Percentiles rank a stretch among this genome's conserved stretches.
Evolutionary conservation across 1,140 invertebrate genomes (phyloP).

Genomic region (Neodiprion fabricii): DNA sequence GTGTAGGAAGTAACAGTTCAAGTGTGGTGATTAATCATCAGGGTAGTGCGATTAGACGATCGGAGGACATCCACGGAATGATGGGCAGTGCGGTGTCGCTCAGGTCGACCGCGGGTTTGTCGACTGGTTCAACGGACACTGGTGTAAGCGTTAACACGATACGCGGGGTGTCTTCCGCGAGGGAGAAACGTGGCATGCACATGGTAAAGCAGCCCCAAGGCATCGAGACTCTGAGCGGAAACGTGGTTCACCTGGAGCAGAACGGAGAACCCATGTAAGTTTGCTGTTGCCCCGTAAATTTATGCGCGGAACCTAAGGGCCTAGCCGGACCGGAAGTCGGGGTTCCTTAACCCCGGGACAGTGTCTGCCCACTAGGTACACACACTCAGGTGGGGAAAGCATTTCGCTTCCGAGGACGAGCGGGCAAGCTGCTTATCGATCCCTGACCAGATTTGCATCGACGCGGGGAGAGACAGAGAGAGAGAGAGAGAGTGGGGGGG

Average conservation of each 20-base stretch:
- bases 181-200: slow-evolving; percentile 51
- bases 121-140: slow-evolving; percentile 54
- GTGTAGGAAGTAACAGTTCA: not conserved
- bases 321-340: slow-evolving; percentile 20
- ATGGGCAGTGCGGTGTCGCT: slow-evolving; percentile 48
- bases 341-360: slow-evolving; percentile 56
- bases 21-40: not conserved
- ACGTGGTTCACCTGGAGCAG: slow-evolving; percentile 50
- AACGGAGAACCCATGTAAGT: slow-evolving; percentile 56
- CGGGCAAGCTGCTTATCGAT: slow-evolving; percentile 49
- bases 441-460: slow-evolving; percentile 49
- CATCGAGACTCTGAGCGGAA: slow-evolving; percentile 58
- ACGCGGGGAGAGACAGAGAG: slow-evolving; percentile 28
- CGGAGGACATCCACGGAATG: slow-evolving; percentile 24
- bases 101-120: slow-evolving; percentile 45
- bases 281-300: not conserved
- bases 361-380: slow-evolving; percentile 20
- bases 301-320: not conserved
- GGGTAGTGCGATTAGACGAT: not conserved
- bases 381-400: slow-evolving; percentile 32
- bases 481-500: slow-evolving; percentile 47
- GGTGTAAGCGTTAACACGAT: slow-evolving; percentile 58
- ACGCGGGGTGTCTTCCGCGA: slow-evolving; percentile 52
- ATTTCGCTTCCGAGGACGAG: slow-evolving; percentile 40
- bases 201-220: slow-evolving; percentile 51